Evolutionary conservation across 1,140 invertebrate species (phyloP).

Genomic region (Conus ventricosus): DNA sequence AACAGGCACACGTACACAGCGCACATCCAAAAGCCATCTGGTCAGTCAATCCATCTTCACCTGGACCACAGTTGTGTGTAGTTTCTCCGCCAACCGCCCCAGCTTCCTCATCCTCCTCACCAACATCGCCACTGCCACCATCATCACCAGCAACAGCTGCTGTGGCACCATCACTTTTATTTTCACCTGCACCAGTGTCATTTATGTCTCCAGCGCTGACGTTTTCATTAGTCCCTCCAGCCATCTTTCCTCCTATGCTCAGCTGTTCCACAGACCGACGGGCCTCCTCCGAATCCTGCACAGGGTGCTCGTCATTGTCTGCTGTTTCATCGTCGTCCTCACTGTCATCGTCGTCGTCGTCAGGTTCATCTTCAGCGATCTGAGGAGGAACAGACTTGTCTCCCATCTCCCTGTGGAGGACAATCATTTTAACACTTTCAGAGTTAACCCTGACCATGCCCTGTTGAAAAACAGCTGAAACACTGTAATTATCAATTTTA

Average conservation of each 20-base stretch:
- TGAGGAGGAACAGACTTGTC: constrained; percentile 59
- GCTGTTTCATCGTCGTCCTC: constrained; percentile 11
- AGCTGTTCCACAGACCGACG: neutral
- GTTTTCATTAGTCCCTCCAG: constrained; percentile 3
- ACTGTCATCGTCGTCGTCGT: constrained; percentile 20
- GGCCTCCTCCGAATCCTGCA: constrained; percentile 20
- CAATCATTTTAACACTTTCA: neutral
- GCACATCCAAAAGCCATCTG: too few species aligned
- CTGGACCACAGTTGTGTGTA: neutral
- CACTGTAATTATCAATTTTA: too few species aligned
- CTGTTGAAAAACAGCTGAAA: too few species aligned
- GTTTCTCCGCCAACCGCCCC: constrained; percentile 4
- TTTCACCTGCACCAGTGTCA: constrained; percentile 68
- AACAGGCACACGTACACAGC: too few species aligned
- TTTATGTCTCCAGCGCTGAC: neutral
- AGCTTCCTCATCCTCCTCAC: constrained; percentile 33
- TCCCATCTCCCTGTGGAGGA: constrained; percentile 57
- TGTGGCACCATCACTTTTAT: constrained; percentile 18
- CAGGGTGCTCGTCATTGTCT: constrained; percentile 5
- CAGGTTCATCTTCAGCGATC: constrained; percentile 33
- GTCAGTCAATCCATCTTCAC: neutral
- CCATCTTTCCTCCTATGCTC: constrained; percentile 17
- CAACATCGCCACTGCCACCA: constrained; percentile 14
- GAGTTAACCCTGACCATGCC: too few species aligned
- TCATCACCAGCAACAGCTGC: constrained; percentile 20